Percentiles rank a stretch among this genome's conserved stretches.
These are phyloP conservation scores for Falco biarmicus DNA, from an alignment of 2,797 vertebrate species.

Conservation along the genomic window DNA sequence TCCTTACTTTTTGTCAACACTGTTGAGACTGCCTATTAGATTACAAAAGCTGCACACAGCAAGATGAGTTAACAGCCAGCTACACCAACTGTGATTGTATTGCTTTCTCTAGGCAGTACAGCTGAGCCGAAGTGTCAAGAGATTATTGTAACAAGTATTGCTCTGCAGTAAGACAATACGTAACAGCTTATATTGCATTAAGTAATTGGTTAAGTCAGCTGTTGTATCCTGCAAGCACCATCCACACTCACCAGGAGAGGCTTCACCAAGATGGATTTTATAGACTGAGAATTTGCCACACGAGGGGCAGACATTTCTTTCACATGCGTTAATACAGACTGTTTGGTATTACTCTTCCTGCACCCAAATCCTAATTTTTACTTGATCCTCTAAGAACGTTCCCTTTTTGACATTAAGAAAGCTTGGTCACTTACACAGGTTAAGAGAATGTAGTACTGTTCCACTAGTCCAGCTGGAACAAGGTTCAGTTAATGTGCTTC, in stretches of 20 bases:
- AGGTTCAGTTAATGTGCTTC: not conserved
- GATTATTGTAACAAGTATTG: not conserved
- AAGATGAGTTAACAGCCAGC: not conserved
- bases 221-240: not conserved
- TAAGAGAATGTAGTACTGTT: not conserved
- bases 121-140: not conserved
- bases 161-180: not conserved
- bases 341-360: not conserved
- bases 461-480: not conserved
- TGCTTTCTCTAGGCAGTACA: not conserved
- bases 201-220: not conserved
- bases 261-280: not conserved
- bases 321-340: accelerated
- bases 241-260: not conserved
- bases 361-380: not conserved
- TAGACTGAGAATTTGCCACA: not conserved
- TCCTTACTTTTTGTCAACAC: not conserved
- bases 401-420: not conserved
- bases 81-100: not conserved
- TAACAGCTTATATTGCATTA: not conserved
- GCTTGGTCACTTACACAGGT: not conserved
- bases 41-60: not conserved
- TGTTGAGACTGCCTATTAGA: not conserved
- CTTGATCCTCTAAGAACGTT: not conserved
- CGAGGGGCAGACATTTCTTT: not conserved